Conservation (phyloP, 2,113 vertebrate genomes). For the Scalopus aquaticus region DNA sequence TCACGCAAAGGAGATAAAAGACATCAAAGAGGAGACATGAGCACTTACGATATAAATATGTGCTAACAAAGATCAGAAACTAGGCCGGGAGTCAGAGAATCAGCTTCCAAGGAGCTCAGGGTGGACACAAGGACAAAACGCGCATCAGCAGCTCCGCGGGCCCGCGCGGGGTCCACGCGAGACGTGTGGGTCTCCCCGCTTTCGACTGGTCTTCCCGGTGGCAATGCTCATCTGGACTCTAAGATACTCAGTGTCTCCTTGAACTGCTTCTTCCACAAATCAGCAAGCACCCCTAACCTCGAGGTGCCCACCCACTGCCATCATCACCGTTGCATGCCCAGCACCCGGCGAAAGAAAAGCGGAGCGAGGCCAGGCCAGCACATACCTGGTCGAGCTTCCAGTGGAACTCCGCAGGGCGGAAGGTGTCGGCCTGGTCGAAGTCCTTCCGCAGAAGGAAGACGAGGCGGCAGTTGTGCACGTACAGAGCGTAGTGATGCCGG, state of each 20-base stretch:
- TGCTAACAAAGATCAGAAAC: neutral
- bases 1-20: neutral
- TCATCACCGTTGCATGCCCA: rapidly evolving
- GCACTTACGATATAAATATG: neutral
- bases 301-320: neutral
- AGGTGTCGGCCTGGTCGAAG: constrained; percentile 95
- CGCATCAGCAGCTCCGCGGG: rapidly evolving
- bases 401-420: constrained; percentile 97
- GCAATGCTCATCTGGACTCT: neutral
- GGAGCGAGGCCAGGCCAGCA: rapidly evolving
- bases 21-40: neutral
- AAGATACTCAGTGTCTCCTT: neutral
- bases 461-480: constrained; percentile 96
- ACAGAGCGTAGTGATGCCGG: constrained; percentile 97
- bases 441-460: constrained; percentile 96
- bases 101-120: neutral
- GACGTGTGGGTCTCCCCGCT: neutral
- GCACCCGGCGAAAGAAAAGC: rapidly evolving
- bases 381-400: constrained; percentile 99
- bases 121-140: rapidly evolving
- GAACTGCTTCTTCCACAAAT: neutral
- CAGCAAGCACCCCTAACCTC: neutral
- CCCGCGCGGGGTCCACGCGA: too few relatives aligned
- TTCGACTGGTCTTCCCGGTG: neutral
- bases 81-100: neutral